Evolutionary conservation across 1,140 invertebrate genomes (phyloP).

Genomic region (Caerostris darwini): DNA sequence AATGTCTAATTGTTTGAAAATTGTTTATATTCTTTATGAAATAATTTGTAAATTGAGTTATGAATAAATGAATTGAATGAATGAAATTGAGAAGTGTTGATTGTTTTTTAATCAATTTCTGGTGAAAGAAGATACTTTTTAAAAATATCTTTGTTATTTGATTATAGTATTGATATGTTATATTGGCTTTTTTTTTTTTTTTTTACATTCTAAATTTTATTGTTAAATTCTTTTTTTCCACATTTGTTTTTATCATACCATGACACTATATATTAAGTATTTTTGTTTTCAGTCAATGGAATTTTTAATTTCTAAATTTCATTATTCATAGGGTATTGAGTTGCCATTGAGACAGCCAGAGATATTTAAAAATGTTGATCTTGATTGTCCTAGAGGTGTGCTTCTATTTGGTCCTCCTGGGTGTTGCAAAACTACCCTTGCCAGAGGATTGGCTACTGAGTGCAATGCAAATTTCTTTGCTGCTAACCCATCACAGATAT

Average conservation of each 20-base stretch:
- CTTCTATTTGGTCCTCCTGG: constrained; percentile 90
- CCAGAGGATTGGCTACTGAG: constrained; percentile 86
- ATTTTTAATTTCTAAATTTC: neutral
- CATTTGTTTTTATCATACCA: neutral
- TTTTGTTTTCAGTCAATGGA: neutral
- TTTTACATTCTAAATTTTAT: neutral
- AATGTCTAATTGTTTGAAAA: no score
- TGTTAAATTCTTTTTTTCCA: neutral
- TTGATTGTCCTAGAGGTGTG: constrained; percentile 84
- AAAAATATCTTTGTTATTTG: no score
- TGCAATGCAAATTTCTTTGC: constrained; percentile 86
- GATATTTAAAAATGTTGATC: constrained; percentile 82
- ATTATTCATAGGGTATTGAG: constrained; percentile 81
- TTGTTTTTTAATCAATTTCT: no score
- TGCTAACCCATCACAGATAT: constrained; percentile 86
- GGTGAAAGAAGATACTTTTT: no score
- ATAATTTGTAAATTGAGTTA: no score
- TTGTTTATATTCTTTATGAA: no score
- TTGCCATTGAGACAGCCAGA: constrained; percentile 83
- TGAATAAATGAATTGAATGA: no score
- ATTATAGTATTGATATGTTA: no score
- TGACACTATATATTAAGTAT: neutral
- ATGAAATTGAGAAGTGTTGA: no score
- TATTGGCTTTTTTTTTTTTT: no score
- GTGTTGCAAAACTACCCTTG: constrained; percentile 89